Percentiles rank a stretch among this genome's conserved stretches.
Evolutionary conservation across 2,888 invertebrate species (phyloP).

Genomic region (Ellobium chinense): DNA sequence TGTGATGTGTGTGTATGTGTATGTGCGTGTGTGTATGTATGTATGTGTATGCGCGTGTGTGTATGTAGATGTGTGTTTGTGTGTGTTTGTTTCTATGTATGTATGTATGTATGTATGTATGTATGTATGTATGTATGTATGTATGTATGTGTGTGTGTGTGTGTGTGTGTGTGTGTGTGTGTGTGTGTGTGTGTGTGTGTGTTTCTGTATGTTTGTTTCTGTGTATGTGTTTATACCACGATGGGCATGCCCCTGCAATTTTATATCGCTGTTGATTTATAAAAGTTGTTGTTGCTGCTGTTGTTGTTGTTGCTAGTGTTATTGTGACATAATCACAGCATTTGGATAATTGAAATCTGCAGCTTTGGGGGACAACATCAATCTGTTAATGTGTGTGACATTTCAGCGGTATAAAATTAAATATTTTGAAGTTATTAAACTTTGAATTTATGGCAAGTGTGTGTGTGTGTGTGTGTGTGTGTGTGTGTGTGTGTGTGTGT

Average conservation of each 20-base stretch:
- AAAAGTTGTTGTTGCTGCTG: no score
- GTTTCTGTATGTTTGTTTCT: not conserved
- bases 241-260: no score
- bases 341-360: no score
- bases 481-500: not conserved
- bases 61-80: not conserved
- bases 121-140: not conserved
- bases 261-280: no score
- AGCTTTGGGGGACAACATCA: no score
- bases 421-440: no score
- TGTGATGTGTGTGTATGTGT: not conserved
- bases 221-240: not conserved
- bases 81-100: not conserved
- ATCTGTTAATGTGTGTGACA: no score
- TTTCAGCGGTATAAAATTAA: no score
- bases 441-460: not conserved
- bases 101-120: not conserved
- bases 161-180: not conserved
- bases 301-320: no score
- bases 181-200: not conserved
- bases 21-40: not conserved
- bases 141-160: not conserved
- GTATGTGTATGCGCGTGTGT: not conserved
- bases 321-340: no score
- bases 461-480: not conserved